Base-by-base conservation (phyloP, 2,888 invertebrate species). In the Spatulosminthurus flaviceps region DNA sequence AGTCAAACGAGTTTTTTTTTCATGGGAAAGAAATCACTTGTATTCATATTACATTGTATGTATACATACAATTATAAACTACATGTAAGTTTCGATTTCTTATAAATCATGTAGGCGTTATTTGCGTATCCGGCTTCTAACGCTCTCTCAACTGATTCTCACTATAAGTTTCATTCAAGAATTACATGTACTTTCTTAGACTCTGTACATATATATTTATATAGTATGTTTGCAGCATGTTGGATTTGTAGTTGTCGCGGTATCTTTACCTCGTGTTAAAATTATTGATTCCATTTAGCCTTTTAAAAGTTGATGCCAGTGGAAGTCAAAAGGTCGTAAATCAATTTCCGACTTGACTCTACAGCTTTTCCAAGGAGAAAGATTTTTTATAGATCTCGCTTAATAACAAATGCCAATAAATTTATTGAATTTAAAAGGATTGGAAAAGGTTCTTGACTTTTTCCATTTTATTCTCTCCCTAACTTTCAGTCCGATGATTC, bases 41-140 rank as follows among this genome's bases (percentile, higher is more conserved):
- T 51, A 51, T 51, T 13, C n/a, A 51, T 51, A 51, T n/a, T 51
- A 34, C 34, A 9, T 34, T 34, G 9, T 34, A 9, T 34, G 34
- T 34, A 34, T 34, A 34, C 9, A 34, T 34, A 9, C 9, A 34
- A 9, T 7, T 34, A 34, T n/a, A 51, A 51, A 19, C 1, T 19
- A 51, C 19, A 11, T 11, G 16, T n/a, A 51, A 51, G 51, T 21
- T 22, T 64, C 2, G n/a, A 11, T 67, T 67, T 28, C 29, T 64
- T 22, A 11, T 21, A 26, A 26, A 64, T 26, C 22, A 43, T 72
- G 71, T 72, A 42, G 71, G 71, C 24, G 71, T 72, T n/a, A 43
- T 72, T 72, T 72, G 71, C 71, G 71, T 43, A 72, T 72, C 43
- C 42, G 24, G 16, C 42, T 72, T 72, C 34, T 34, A 34, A 34